These are phyloP conservation scores for Malurus alboscapulatus DNA, from an alignment of 2,113 vertebrate genomes.

Conservation along the genomic window DNA sequence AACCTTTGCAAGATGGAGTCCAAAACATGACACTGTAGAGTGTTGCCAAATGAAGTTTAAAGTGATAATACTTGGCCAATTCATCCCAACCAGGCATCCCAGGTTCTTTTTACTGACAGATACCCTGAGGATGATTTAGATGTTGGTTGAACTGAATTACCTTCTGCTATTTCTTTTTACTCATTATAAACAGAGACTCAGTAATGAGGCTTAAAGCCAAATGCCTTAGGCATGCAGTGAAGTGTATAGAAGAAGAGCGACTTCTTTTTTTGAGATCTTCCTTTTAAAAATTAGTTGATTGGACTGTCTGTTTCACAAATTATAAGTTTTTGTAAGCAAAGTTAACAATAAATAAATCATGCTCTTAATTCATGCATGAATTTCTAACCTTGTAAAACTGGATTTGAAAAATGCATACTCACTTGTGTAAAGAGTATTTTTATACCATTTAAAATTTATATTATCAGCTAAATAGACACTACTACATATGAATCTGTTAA, in stretches of 20 bases:
- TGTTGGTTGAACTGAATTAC: neutral
- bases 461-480: neutral
- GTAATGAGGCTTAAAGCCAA: neutral
- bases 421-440: neutral
- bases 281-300: neutral
- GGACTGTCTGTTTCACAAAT: neutral
- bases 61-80: neutral
- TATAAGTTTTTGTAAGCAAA: neutral
- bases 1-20: neutral
- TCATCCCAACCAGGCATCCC: neutral
- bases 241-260: neutral
- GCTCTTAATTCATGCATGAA: neutral
- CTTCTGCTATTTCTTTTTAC: neutral
- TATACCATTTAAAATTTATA: neutral
- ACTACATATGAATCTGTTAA: neutral
- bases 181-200: neutral
- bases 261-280: neutral
- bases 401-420: neutral
- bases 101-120: neutral
- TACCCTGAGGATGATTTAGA: neutral
- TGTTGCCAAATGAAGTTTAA: neutral
- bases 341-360: neutral
- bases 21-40: neutral
- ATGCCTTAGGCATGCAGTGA: neutral
- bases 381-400: neutral